Conservation (phyloP, 2,113 vertebrate genomes). For the Melanocharis versteri region DNA sequence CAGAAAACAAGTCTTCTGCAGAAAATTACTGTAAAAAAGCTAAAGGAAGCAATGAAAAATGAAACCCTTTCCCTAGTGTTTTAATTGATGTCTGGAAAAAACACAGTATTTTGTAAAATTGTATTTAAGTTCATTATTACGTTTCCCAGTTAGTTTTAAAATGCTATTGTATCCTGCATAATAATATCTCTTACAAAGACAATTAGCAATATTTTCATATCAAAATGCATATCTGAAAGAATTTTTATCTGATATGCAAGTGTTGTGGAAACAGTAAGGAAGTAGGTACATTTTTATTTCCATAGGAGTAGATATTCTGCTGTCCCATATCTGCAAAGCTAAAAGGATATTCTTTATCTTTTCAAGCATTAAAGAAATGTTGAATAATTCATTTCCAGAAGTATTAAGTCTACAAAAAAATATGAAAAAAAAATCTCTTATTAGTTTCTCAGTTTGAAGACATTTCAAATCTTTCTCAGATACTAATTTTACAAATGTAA, state of each 20-base stretch:
- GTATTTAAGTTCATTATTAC: neutral
- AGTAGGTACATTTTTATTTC: neutral
- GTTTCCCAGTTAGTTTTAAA: neutral
- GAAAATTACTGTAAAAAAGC: neutral
- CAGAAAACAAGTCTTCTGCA: neutral
- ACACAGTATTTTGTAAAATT: neutral
- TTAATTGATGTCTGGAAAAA: neutral
- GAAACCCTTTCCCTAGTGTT: neutral
- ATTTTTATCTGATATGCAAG: neutral
- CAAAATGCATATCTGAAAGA: neutral
- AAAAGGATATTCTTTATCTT: constrained; percentile 28
- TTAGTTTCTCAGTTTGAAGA: constrained; percentile 7
- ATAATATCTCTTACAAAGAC: neutral
- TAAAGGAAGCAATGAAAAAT: neutral
- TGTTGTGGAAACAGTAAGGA: neutral
- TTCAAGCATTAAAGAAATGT: neutral
- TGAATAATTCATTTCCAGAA: constrained; percentile 44
- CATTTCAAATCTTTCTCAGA: constrained; percentile 2
- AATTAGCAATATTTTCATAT: constrained; percentile 1
- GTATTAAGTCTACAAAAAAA: neutral
- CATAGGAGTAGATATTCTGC: neutral
- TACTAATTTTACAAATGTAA: constrained; percentile 19
- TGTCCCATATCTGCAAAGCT: neutral
- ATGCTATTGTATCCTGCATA: neutral
- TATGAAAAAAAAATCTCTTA: neutral